Conservation (phyloP, 35 echinoderm and acorn worm genomes). For the Apostichopus parvimensis region DNA sequence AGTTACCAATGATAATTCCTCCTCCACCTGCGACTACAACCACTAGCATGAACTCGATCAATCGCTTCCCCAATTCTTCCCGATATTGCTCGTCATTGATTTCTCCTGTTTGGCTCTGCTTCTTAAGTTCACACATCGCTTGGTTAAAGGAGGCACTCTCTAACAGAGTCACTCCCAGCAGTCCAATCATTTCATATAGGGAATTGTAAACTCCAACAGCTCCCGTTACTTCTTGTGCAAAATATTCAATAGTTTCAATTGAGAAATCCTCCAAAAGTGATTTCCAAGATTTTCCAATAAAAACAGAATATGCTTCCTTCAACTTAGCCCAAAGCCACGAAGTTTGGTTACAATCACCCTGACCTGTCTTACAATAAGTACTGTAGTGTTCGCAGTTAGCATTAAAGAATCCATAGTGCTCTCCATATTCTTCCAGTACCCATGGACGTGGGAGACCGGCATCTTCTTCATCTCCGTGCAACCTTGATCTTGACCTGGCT, state of each 20-base stretch:
- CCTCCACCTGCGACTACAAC: conserved; percentile 1
- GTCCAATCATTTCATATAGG: neutral
- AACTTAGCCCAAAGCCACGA: neutral
- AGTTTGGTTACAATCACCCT: neutral
- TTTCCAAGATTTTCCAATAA: neutral
- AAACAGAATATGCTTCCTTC: neutral
- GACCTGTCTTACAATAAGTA: conserved; percentile 17
- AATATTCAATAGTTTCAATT: neutral
- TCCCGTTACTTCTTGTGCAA: neutral
- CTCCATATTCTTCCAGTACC: neutral
- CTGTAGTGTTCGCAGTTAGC: conserved; percentile 31
- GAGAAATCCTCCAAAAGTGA: neutral
- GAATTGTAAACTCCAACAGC: neutral
- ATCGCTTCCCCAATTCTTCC: neutral
- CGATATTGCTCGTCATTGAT: neutral
- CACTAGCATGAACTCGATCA: neutral
- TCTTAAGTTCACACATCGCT: neutral
- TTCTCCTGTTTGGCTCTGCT: neutral
- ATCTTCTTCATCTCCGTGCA: conserved; percentile 12
- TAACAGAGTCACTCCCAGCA: neutral
- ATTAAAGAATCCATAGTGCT: conserved; percentile 1
- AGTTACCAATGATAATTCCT: neutral
- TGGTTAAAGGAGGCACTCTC: neutral
- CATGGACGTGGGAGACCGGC: neutral
- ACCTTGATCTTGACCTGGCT: neutral